Percentiles rank a stretch among this genome's conserved stretches.
Evolutionary conservation across 1,140 invertebrate genomes (phyloP).

Genomic region (Cephus cinctus): DNA sequence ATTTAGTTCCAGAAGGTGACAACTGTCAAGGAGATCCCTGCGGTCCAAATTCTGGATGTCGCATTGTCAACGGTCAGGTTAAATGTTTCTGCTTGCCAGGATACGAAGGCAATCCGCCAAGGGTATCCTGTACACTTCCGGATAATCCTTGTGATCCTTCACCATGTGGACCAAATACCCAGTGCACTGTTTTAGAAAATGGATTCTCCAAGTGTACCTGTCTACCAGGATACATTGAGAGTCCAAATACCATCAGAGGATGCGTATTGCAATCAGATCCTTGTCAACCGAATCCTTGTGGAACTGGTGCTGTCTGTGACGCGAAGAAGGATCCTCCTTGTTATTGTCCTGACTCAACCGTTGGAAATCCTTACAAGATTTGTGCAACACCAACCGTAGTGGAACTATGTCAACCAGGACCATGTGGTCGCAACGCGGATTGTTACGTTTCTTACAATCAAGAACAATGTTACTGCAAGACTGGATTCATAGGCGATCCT

Average conservation of each 20-base stretch:
- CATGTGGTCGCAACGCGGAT: conserved; percentile 74
- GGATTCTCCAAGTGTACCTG: conserved; percentile 87
- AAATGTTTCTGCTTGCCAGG: conserved; percentile 84
- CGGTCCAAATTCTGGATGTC: conserved; percentile 78
- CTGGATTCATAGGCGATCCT: conserved; percentile 73
- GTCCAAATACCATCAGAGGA: conserved; percentile 82
- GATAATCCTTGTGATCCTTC: conserved; percentile 79
- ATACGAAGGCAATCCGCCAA: conserved; percentile 83
- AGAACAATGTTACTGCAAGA: conserved; percentile 75
- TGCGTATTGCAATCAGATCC: conserved; percentile 75
- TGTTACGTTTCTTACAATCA: conserved; percentile 75
- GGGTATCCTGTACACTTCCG: conserved; percentile 64
- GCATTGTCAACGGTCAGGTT: conserved; percentile 68
- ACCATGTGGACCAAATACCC: conserved; percentile 85
- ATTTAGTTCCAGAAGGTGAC: conserved; percentile 82
- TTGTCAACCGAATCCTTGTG: conserved; percentile 81
- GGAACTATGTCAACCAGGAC: conserved; percentile 71
- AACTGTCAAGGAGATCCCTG: conserved; percentile 82
- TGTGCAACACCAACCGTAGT: conserved; percentile 58
- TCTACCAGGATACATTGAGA: conserved; percentile 78
- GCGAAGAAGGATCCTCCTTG: conserved; percentile 73
- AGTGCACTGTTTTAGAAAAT: conserved; percentile 76
- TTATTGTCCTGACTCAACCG: conserved; percentile 72
- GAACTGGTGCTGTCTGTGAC: conserved; percentile 76
- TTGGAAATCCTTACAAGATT: conserved; percentile 76